Evolutionary conservation across 1,140 invertebrate genomes (phyloP).

Genomic region (Melanaphis sacchari): DNA sequence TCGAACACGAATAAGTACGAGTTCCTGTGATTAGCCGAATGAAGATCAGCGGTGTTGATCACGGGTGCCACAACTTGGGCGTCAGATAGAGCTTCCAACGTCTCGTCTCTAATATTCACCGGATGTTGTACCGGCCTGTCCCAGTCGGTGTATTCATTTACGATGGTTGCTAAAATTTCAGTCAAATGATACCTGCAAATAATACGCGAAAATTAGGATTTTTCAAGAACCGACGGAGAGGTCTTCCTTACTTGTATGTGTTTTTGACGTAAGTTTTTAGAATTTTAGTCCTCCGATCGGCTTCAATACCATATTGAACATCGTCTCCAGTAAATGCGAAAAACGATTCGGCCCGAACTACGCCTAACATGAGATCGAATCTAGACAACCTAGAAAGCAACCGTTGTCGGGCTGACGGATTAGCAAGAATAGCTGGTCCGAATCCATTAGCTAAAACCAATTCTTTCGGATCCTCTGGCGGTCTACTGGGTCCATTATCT

Average conservation of each 20-base stretch:
- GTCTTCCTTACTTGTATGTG: constrained; percentile 77
- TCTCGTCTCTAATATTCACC: constrained; percentile 81
- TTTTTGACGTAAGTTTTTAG: constrained; percentile 91
- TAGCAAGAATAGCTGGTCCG: constrained; percentile 31
- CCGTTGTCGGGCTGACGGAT: constrained; percentile 65
- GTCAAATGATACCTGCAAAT: constrained; percentile 70
- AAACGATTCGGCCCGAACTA: constrained; percentile 85
- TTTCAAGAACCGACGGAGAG: too few relatives aligned
- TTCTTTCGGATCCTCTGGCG: constrained; percentile 36
- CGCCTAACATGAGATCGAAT: constrained; percentile 93
- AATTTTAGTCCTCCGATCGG: constrained; percentile 85
- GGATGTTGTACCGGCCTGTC: constrained; percentile 91
- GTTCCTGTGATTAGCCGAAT: constrained; percentile 81
- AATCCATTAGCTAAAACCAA: constrained; percentile 44
- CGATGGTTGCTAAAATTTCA: constrained; percentile 84
- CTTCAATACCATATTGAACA: constrained; percentile 90
- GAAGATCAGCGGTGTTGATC: constrained; percentile 88
- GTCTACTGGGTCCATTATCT: constrained; percentile 48
- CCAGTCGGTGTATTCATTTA: constrained; percentile 98
- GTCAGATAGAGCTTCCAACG: constrained; percentile 91
- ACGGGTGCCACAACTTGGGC: constrained; percentile 92
- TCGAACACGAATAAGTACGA: constrained; percentile 93
- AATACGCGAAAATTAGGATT: not conserved
- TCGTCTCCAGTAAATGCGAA: constrained; percentile 90
- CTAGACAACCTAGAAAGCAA: constrained; percentile 77